Conservation (phyloP, 1,140 invertebrate genomes). For the Orius insidiosus region DNA sequence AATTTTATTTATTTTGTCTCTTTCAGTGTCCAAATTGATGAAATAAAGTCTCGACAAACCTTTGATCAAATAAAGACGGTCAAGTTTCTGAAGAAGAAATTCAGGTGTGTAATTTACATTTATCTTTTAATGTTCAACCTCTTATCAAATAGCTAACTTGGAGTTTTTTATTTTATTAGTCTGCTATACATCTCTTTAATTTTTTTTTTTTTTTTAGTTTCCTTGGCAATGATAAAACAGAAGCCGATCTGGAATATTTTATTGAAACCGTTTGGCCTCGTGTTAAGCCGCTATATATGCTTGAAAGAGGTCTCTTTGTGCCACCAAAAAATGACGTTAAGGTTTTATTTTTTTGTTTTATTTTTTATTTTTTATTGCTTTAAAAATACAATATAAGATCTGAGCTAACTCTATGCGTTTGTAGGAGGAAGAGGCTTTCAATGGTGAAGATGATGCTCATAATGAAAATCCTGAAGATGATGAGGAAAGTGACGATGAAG, state of each 20-base stretch:
- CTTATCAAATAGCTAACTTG: background rate
- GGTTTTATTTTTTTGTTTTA: background rate
- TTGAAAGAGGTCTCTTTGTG: constrained; percentile 38
- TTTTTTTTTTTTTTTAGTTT: constrained; percentile 31
- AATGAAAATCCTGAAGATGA: constrained; percentile 27
- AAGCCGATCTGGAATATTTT: constrained; percentile 53
- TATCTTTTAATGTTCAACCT: constrained; percentile 9
- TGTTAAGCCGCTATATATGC: constrained; percentile 60
- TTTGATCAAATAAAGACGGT: constrained; percentile 83
- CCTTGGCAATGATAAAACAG: constrained; percentile 46
- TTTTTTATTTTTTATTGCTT: background rate
- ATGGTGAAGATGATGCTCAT: constrained; percentile 27
- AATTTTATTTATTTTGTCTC: background rate
- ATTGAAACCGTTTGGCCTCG: constrained; percentile 47
- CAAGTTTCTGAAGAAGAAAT: constrained; percentile 71
- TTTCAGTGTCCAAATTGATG: constrained; percentile 44
- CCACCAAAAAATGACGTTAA: constrained; percentile 12
- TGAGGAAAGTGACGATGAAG: constrained; percentile 23
- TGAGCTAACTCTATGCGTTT: no score
- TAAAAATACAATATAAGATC: no score
- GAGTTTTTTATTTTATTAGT: no score
- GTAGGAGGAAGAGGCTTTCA: constrained; percentile 18
- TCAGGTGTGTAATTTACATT: constrained; percentile 28
- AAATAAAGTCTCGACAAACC: constrained; percentile 54
- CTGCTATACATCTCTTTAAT: background rate